phyloP scores from a whole-genome alignment of 92 coral and sea anemone genomes.

The Bergia sp. region DNA sequence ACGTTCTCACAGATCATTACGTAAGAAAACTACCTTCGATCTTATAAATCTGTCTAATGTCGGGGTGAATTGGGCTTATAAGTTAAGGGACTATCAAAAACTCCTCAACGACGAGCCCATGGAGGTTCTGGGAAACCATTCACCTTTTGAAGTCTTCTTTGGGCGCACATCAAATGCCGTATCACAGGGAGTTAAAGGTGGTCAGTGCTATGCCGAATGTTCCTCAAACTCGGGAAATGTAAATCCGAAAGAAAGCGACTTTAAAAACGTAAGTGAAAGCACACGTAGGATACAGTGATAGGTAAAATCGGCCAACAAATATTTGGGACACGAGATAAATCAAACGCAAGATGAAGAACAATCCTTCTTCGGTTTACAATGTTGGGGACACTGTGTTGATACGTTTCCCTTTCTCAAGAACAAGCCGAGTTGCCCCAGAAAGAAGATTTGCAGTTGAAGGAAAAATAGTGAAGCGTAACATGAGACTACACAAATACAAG shows the following conservation, averaged over 20 bases:
- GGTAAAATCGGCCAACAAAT: constrained; percentile 28
- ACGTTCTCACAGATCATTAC: constrained; percentile 53
- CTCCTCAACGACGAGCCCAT: constrained; percentile 54
- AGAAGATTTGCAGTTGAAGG: constrained; percentile 39
- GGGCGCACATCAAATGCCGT: constrained; percentile 51
- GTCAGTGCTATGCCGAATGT: background rate
- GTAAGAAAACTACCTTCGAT: constrained; percentile 49
- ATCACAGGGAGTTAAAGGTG: constrained; percentile 4
- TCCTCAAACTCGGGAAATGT: background rate
- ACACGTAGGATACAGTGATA: constrained; percentile 14
- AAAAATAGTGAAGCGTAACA: constrained; percentile 19
- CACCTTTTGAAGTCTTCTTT: constrained; percentile 55
- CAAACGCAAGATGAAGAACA: constrained; percentile 46
- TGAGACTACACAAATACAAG: background rate
- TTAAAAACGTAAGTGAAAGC: constrained; percentile 6
- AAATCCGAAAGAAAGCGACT: constrained; percentile 15
- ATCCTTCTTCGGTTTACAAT: constrained; percentile 49
- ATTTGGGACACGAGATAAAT: constrained; percentile 60
- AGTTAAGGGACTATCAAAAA: constrained; percentile 56
- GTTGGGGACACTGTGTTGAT: constrained; percentile 50
- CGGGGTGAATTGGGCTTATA: constrained; percentile 62
- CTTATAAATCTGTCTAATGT: constrained; percentile 22
- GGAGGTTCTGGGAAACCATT: constrained; percentile 49
- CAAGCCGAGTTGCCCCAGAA: constrained; percentile 33
- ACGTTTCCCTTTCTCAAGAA: constrained; percentile 49